phyloP scores from a whole-genome alignment of 2,113 vertebrate genomes.

The Grus americana region DNA sequence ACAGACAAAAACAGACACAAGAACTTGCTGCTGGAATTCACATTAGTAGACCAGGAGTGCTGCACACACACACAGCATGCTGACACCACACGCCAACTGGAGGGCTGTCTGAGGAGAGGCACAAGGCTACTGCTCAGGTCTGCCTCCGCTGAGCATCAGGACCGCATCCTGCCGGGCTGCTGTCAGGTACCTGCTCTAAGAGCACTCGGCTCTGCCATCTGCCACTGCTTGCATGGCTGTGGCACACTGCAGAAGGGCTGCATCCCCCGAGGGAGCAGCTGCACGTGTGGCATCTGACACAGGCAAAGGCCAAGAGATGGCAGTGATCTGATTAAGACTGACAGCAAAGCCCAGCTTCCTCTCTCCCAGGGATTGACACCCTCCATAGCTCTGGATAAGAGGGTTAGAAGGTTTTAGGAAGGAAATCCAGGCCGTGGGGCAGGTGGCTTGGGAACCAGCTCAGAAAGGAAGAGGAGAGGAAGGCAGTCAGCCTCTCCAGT shows the following conservation, averaged over 20 bases:
- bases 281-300: fast-evolving
- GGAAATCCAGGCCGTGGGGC: background rate
- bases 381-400: background rate
- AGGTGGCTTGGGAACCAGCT: background rate
- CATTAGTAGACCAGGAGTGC: constrained; percentile 47
- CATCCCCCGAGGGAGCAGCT: background rate
- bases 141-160: background rate
- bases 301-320: background rate
- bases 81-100: constrained; percentile 31
- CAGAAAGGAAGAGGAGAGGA: background rate
- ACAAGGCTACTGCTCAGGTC: background rate
- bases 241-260: background rate
- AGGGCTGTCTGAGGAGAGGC: constrained; percentile 36
- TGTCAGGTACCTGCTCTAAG: background rate
- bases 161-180: background rate
- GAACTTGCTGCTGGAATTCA: constrained; percentile 77
- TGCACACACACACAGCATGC: constrained; percentile 56
- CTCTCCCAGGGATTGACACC: background rate
- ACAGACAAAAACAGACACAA: constrained; percentile 78
- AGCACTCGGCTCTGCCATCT: background rate
- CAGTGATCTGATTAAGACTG: background rate
- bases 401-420: background rate
- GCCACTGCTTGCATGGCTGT: fast-evolving
- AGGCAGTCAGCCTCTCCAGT: background rate
- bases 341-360: background rate